Conservation (phyloP, 2,888 invertebrate species). For the Drosophila fungiperda region DNA sequence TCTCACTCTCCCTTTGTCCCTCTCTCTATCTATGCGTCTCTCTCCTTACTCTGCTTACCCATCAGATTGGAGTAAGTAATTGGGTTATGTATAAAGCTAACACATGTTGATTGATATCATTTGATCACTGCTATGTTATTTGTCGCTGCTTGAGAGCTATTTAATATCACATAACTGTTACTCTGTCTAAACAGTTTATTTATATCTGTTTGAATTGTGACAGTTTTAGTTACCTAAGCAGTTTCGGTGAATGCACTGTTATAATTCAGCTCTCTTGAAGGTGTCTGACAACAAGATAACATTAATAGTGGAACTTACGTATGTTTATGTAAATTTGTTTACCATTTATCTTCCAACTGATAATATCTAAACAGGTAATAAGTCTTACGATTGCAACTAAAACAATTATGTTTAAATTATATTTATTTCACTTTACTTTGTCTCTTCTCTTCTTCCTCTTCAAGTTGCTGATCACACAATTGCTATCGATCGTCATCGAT, state of each 20-base stretch:
- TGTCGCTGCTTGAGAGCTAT: constrained; percentile 5
- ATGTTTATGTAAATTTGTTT: background rate
- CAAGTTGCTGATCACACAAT: too few species aligned
- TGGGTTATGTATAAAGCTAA: constrained; percentile 34
- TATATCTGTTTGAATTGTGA: background rate
- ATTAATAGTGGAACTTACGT: background rate
- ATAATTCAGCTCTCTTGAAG: background rate
- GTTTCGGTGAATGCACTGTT: background rate
- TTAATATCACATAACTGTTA: background rate
- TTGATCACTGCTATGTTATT: constrained; percentile 23
- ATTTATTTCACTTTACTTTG: too few species aligned
- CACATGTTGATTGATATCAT: constrained; percentile 38
- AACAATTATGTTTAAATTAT: too few species aligned
- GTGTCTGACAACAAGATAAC: background rate
- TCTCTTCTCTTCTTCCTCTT: too few species aligned
- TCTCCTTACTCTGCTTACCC: background rate
- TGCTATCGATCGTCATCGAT: too few species aligned
- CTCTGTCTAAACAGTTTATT: background rate
- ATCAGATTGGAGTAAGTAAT: constrained; percentile 48
- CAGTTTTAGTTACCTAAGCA: background rate
- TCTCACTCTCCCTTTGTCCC: background rate
- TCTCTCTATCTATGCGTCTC: background rate
- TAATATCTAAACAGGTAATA: background rate
- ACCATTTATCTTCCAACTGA: background rate
- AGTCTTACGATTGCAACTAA: background rate